Conservation (phyloP, 2,113 vertebrate genomes). For the Crotalus horridus region DNA sequence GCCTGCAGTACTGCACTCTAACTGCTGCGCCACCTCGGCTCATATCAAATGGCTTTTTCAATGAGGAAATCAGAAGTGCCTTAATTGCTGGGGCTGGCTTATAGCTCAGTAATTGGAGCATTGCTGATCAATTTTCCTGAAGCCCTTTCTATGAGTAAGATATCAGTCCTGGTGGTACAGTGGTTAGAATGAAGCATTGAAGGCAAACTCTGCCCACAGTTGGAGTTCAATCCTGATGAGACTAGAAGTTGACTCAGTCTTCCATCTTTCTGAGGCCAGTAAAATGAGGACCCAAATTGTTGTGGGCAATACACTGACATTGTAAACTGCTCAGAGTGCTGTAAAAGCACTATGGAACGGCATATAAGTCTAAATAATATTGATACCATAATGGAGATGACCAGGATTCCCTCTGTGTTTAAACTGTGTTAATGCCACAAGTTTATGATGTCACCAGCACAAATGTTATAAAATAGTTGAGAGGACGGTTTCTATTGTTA, state of each 20-base stretch:
- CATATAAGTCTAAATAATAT: background rate
- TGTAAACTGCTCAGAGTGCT: no score
- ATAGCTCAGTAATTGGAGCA: background rate
- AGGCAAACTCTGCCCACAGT: no score
- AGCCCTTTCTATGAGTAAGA: background rate
- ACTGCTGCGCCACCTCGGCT: no score
- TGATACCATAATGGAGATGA: background rate
- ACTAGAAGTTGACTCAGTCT: no score
- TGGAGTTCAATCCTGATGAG: no score
- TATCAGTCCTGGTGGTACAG: background rate
- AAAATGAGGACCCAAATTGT: no score
- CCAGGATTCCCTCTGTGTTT: background rate
- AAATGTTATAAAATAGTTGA: background rate
- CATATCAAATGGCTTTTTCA: background rate
- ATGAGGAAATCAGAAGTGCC: background rate
- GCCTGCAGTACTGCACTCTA: no score
- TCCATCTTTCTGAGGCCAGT: no score
- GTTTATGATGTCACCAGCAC: background rate
- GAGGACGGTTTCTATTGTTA: background rate
- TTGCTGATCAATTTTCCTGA: background rate
- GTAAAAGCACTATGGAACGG: no score
- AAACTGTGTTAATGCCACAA: background rate
- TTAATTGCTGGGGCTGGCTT: background rate
- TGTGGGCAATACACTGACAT: no score
- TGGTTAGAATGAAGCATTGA: no score